These are phyloP conservation scores for Tangara arthus DNA, from an alignment of 2,797 vertebrate species.

Conservation along the genomic window DNA sequence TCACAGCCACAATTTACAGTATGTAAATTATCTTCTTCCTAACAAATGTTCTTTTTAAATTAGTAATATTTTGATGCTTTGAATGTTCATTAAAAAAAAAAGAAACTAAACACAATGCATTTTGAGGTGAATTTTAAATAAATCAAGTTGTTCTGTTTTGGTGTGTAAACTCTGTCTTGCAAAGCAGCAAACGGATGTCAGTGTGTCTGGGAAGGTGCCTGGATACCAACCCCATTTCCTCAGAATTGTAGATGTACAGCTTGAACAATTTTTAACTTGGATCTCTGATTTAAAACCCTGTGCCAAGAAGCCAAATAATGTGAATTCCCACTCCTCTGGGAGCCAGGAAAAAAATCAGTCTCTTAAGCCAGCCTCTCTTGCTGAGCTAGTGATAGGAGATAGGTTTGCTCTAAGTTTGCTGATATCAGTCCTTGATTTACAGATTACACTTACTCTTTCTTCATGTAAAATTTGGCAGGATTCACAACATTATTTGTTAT, in stretches of 20 bases:
- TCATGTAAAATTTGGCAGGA: not conserved
- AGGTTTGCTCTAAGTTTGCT: not conserved
- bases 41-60: conserved; percentile 66
- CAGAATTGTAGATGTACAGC: not conserved
- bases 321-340: not conserved
- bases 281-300: not conserved
- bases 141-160: conserved; percentile 70
- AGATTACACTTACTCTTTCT: not conserved
- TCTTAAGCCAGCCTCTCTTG: not conserved
- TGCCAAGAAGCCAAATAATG: not conserved
- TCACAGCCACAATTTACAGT: conserved; percentile 37
- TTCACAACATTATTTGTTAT: not conserved
- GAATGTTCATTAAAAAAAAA: conserved; percentile 73
- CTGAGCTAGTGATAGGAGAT: not conserved
- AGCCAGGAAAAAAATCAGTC: not conserved
- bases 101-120: conserved; percentile 71
- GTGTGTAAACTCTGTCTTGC: conserved; percentile 64
- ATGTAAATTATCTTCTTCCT: conserved; percentile 69
- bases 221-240: not conserved
- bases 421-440: not conserved
- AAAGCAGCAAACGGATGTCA: not conserved
- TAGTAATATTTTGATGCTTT: conserved; percentile 73
- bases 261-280: not conserved
- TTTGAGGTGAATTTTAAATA: conserved; percentile 78
- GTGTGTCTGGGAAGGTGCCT: not conserved